Conservation (phyloP, 2,888 invertebrate species). For the Lutraria lutraria region DNA sequence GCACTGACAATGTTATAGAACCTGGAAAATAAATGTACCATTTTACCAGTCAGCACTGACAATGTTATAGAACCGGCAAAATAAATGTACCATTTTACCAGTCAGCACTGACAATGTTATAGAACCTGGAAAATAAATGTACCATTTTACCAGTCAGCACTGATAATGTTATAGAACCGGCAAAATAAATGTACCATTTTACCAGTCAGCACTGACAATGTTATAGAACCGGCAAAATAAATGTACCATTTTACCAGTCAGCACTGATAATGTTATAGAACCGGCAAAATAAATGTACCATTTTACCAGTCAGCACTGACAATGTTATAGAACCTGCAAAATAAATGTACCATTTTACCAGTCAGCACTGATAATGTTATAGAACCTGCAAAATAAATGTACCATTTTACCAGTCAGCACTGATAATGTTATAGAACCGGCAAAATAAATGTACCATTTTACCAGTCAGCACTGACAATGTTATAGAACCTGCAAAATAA, state of each 20-base stretch:
- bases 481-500: constrained; percentile 95
- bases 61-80: constrained; percentile 95
- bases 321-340: constrained; percentile 95
- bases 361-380: constrained; percentile 97
- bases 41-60: constrained; percentile 98
- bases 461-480: constrained; percentile 97
- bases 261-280: constrained; percentile 96
- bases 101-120: constrained; percentile 97
- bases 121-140: constrained; percentile 94
- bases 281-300: no score
- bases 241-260: constrained; percentile 99
- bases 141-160: constrained; percentile 98
- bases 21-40: no score
- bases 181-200: no score
- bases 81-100: no score
- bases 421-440: constrained; percentile 97
- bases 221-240: constrained; percentile 95
- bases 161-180: constrained; percentile 97
- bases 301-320: constrained; percentile 98
- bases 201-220: constrained; percentile 97
- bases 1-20: constrained; percentile 96
- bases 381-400: constrained; percentile 94
- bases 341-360: no score
- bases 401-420: constrained; percentile 98
- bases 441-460: no score